Percentiles rank a stretch among this genome's conserved stretches.
These are phyloP conservation scores for Pimephales promelas DNA, from an alignment of 2,113 vertebrate genomes.

Conservation along the genomic window DNA sequence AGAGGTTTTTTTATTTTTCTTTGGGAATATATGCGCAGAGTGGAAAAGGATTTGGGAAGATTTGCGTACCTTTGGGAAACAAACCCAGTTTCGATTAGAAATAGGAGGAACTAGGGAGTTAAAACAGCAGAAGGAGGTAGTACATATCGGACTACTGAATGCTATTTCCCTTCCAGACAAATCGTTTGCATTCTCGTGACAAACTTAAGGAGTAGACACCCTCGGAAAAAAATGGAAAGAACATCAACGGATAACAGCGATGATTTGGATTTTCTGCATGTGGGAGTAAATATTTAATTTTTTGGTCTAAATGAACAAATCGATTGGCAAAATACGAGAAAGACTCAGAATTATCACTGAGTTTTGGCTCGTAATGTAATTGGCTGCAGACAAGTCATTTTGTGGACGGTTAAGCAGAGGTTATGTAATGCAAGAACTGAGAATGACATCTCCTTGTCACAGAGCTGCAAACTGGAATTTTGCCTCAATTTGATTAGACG, in stretches of 20 bases:
- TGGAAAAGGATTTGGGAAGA: slow-evolving; percentile 20
- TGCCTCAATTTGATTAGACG: slow-evolving; percentile 15
- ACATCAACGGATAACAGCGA: slow-evolving; percentile 20
- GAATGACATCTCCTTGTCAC: slow-evolving; percentile 29
- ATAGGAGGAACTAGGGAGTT: background rate
- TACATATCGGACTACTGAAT: slow-evolving; percentile 19
- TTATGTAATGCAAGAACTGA: slow-evolving; percentile 45
- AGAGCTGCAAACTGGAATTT: slow-evolving; percentile 1
- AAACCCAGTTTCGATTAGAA: background rate
- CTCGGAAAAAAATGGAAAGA: slow-evolving; percentile 22
- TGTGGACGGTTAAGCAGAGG: slow-evolving; percentile 36
- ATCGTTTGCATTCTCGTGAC: background rate
- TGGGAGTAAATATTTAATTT: slow-evolving; percentile 16
- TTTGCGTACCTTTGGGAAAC: background rate
- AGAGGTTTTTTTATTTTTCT: slow-evolving; percentile 13
- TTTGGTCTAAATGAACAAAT: slow-evolving; percentile 39
- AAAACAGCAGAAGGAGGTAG: slow-evolving; percentile 33
- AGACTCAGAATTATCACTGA: slow-evolving; percentile 33
- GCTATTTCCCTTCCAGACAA: background rate
- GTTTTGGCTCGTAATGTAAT: slow-evolving; percentile 7
- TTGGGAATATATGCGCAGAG: slow-evolving; percentile 18
- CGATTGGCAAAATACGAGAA: slow-evolving; percentile 20
- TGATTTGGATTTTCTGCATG: slow-evolving; percentile 16
- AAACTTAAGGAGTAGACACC: slow-evolving; percentile 38
- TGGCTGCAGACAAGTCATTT: slow-evolving; percentile 31